A percentile compares a stretch with the other conserved stretches of the same genome.
These are phyloP conservation scores for Dynastes grantii DNA, from an alignment of 2,888 invertebrate genomes.

Conservation along the genomic window DNA sequence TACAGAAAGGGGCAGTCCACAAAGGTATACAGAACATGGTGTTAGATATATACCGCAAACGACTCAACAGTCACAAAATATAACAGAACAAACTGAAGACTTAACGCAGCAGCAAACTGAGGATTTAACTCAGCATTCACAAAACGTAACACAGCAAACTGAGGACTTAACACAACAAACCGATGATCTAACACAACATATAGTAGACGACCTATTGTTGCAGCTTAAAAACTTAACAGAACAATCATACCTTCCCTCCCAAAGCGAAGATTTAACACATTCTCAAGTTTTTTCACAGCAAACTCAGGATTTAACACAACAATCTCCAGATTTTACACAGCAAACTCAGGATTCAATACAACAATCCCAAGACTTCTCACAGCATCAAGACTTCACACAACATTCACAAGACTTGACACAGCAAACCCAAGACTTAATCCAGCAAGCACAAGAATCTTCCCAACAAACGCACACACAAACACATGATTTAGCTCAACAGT, in stretches of 20 bases:
- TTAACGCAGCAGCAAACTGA: slow-evolving; percentile 54
- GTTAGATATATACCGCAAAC: slow-evolving; percentile 28
- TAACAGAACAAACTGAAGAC: slow-evolving; percentile 50
- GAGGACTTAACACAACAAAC: slow-evolving; percentile 57
- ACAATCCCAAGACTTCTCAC: slow-evolving; percentile 52
- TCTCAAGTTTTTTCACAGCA: slow-evolving; percentile 58
- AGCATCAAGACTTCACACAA: slow-evolving; percentile 45
- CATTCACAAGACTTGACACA: slow-evolving; percentile 56
- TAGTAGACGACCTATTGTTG: slow-evolving; percentile 5
- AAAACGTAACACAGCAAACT: slow-evolving; percentile 57
- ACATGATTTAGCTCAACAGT: no score
- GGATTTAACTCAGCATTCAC: slow-evolving; percentile 54
- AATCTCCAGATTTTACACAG: slow-evolving; percentile 59
- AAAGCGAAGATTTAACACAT: slow-evolving; percentile 62
- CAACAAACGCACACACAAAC: slow-evolving; percentile 54
- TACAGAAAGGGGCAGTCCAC: slow-evolving; percentile 56
- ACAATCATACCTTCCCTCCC: slow-evolving; percentile 49
- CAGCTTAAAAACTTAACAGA: slow-evolving; percentile 55
- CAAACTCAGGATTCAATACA: neutral
- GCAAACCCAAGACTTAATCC: slow-evolving; percentile 57
- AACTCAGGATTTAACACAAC: slow-evolving; percentile 57
- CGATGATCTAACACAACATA: slow-evolving; percentile 21
- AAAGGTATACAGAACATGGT: slow-evolving; percentile 54
- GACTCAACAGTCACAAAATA: slow-evolving; percentile 54
- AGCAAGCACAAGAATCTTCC: slow-evolving; percentile 61